These are phyloP conservation scores for Listrodromus nycthemerus DNA, from an alignment of 2,888 invertebrate genomes.

Conservation along the genomic window DNA sequence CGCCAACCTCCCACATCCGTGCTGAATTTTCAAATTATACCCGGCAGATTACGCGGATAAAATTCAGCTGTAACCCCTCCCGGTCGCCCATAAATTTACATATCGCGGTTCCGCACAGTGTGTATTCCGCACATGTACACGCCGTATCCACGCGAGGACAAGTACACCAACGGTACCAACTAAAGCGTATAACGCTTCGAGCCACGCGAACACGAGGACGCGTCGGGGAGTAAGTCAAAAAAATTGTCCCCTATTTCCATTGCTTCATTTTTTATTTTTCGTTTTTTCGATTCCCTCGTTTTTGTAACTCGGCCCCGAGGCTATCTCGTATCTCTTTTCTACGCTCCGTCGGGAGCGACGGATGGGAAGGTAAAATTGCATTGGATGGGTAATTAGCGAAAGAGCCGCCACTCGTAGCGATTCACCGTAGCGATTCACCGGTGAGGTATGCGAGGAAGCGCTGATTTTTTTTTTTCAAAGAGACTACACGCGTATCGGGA, in stretches of 20 bases:
- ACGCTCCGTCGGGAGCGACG: background rate
- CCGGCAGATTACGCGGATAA: slow-evolving; percentile 80
- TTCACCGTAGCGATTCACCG: slow-evolving; percentile 50
- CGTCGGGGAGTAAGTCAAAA: slow-evolving; percentile 52
- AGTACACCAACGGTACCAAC: slow-evolving; percentile 3
- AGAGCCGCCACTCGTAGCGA: slow-evolving; percentile 50
- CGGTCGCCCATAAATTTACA: slow-evolving; percentile 75
- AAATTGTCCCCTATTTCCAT: slow-evolving; percentile 46
- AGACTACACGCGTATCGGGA: background rate
- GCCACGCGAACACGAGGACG: slow-evolving; percentile 40
- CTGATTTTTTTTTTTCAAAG: background rate
- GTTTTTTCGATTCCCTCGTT: background rate
- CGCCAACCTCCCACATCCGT: slow-evolving; percentile 43
- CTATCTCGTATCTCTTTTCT: slow-evolving; percentile 13
- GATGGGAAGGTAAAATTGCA: slow-evolving; percentile 32
- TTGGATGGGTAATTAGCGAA: slow-evolving; percentile 64
- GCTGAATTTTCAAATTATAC: slow-evolving; percentile 79
- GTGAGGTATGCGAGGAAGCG: background rate
- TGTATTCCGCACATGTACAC: background rate
- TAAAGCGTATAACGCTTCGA: background rate
- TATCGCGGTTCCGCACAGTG: slow-evolving; percentile 61
- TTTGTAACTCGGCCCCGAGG: background rate
- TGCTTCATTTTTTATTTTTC: slow-evolving; percentile 38
- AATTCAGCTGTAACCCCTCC: slow-evolving; percentile 74
- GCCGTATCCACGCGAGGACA: background rate